Conservation (phyloP, 2,113 vertebrate genomes). For the Oreochromis niloticus region DNA sequence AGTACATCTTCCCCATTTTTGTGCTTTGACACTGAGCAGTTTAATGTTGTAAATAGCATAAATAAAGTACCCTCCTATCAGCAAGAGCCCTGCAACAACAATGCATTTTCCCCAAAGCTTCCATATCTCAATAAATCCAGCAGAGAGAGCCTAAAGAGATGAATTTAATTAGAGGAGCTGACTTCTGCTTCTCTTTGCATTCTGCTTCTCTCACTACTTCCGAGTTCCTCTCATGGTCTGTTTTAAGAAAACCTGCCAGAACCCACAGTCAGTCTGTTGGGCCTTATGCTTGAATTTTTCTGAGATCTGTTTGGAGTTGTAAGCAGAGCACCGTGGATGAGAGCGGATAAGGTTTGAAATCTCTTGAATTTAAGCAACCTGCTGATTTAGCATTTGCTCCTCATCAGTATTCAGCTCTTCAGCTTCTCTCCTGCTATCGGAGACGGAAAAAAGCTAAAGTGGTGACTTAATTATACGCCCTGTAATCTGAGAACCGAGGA, state of each 20-base stretch:
- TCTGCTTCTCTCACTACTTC: not conserved
- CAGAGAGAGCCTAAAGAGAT: not conserved
- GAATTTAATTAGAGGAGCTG: conserved; percentile 20
- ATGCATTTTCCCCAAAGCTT: not conserved
- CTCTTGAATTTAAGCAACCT: not conserved
- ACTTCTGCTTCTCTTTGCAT: conserved; percentile 4
- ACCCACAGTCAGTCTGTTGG: not conserved
- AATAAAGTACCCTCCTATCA: not conserved
- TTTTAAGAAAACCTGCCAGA: not conserved
- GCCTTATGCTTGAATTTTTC: conserved; percentile 11
- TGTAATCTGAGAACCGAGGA: conserved; percentile 32
- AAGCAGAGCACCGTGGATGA: not conserved
- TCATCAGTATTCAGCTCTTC: conserved; percentile 26
- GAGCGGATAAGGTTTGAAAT: not conserved
- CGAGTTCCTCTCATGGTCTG: not conserved
- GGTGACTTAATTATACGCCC: conserved; percentile 24
- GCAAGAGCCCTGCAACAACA: not conserved
- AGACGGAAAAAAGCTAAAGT: not conserved
- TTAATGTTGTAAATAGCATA: not conserved
- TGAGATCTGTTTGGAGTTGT: conserved; percentile 9
- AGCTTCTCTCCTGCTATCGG: not conserved
- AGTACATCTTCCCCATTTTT: not conserved
- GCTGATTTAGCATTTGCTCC: conserved; percentile 36
- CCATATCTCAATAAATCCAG: conserved; percentile 3
- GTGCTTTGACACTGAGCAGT: not conserved